Conservation (phyloP, 1,140 invertebrate genomes). For the Ceratosolen solmsi region DNA sequence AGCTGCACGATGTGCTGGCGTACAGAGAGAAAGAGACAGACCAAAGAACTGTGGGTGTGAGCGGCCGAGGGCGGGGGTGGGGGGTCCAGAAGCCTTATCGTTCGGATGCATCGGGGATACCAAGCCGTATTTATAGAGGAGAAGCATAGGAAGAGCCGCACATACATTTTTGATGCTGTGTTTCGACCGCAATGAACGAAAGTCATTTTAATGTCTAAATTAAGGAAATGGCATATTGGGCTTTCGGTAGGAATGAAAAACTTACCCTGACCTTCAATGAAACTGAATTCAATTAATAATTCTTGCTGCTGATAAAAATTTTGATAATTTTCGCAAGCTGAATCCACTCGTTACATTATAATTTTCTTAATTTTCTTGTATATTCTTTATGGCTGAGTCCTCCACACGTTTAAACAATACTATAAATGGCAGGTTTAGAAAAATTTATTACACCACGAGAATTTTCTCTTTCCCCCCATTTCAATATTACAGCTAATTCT, state of each 20-base stretch:
- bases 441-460: no score
- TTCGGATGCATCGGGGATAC: not conserved
- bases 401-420: no score
- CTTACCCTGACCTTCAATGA: not conserved
- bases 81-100: not conserved
- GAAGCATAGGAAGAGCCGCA: not conserved
- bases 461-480: no score
- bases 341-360: not conserved
- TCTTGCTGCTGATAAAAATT: not conserved
- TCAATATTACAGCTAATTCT: no score
- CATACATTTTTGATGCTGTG: not conserved
- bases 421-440: no score
- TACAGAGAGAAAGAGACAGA: no score
- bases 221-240: not conserved
- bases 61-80: no score
- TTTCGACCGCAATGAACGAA: not conserved
- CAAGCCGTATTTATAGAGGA: not conserved
- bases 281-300: not conserved
- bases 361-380: not conserved
- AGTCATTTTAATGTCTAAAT: conserved; percentile 8
- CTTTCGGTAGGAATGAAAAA: not conserved
- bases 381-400: not conserved
- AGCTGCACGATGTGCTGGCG: not conserved
- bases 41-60: no score
- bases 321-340: not conserved